Base-by-base conservation (phyloP, 92 coral and sea anemone species). In the Parazoanthus atlanticus region DNA sequence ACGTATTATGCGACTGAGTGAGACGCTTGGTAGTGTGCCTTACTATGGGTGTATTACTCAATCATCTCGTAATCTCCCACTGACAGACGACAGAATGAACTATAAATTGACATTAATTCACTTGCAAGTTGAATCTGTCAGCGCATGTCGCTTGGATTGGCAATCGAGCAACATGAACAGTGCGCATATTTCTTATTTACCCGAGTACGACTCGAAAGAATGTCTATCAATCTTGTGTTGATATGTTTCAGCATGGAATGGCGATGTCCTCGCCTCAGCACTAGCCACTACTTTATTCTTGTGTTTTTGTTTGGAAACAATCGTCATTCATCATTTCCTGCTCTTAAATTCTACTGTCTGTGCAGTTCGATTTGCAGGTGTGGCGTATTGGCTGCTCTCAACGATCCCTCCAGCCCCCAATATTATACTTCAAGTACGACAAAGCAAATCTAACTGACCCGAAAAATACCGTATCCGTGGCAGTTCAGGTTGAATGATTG, bases 1-100 rank as follows among this genome's bases (percentile, higher is more conserved):
- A 43, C 15, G 54, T 25, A 6, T 21, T 38, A 34, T 36, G 25
- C 47, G 8, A n/a, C n/a, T n/a, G n/a, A 47, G 30, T 32, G 67
- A 79, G 40, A 30, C 70, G 23, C 40, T 29, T 11, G 33, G 29
- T 28, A 38, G 52, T 82, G 56, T 67, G 41, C 38, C 71, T 82
- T 82, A 25, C 86, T 11, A 8, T 66, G 64, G 76, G 77, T 82
- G 61, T n/a, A 67, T 58, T 82, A 32, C 61, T 67, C 40, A 67
- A 71, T 70, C 87, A 70, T 10, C 67, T 83, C 40, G 77, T 83
- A 46, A 84, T 47, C 77, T 58, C 21, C 41, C 78, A 28, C 12
- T 84, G 87, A 84, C 76, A 84, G 87, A 29, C 26, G 77, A 31
- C 77, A 84, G 87, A 84, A 69, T 70, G 65, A 84, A 56, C 77